Evolutionary conservation across 2,888 invertebrate species (phyloP), one percentile per base, ranked within the genome.

Genomic region (Griposia aprilina): DNA sequence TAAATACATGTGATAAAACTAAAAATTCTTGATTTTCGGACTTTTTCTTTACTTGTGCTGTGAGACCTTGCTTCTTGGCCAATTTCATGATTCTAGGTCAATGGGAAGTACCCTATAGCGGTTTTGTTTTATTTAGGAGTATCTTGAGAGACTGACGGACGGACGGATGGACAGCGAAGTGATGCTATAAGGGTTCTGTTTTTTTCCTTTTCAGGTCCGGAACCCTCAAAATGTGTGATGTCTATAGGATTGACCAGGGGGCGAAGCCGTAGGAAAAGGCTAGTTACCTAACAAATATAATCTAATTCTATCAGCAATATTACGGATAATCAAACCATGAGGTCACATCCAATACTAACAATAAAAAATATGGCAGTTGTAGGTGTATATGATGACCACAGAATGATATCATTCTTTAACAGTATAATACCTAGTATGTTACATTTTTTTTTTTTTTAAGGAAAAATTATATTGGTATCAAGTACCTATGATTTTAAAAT

Each of bases 291-390:
- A 36, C 50, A 68, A 36, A 36, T 30, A 41, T 17, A 17, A 45
- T 78, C 15, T 20, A 78, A 48, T 26, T 48, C 76, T 23, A 60
- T 45, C 36, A 48, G 1, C 2, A 15, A 23, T 36, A 59, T 26
- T 79, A 17, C 50, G 79, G 79, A 77, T 66, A 79, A 79, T 30
- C 6, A 48, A 26, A 59, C 7, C 0, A 79, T 77, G 76, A 79
- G 57, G 66, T 77, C 76, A 79, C 4, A 23, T 17, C 0, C 36
- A 62, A 36, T 26, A 48, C 17, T 26, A 17, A 50, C 26, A 59
- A 79, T 79, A 66, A 66, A 77, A 76, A 65, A 48, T 17, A 50
- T 20, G 10, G 15, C 52, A 55, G 41, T 50, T n/a, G 68, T 77
- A 80, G 77, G 59, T 79, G 63, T 17, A n/a, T 10, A 1, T 23